Percentiles rank a stretch among this genome's conserved stretches.
Conservation (phyloP, 2,888 invertebrate genomes). For the Lacanobia wlatinum region DNA sequence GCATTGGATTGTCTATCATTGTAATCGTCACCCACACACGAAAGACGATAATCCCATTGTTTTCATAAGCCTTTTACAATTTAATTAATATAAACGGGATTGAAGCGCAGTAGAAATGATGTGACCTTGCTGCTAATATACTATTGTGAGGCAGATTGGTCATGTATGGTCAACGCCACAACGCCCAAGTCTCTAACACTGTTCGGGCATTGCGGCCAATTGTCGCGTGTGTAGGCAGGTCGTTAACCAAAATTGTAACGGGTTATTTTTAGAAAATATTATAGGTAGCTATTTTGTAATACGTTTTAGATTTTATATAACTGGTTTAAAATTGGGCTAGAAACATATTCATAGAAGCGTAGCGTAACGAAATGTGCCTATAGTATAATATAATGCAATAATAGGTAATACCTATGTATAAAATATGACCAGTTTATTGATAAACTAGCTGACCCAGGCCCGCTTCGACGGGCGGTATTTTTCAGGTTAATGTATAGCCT, state of each 20-base stretch:
- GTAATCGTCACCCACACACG: neutral
- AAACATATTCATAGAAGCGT: neutral
- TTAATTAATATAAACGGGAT: conserved; percentile 35
- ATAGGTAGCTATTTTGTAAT: neutral
- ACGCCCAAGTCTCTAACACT: conserved; percentile 4
- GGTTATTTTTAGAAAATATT: conserved; percentile 31
- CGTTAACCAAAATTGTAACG: conserved; percentile 45
- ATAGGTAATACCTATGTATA: too few species aligned
- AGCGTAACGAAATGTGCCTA: neutral
- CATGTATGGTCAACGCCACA: conserved; percentile 29
- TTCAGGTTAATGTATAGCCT: too few species aligned
- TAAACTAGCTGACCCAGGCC: too few species aligned
- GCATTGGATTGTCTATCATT: neutral
- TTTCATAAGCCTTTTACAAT: conserved; percentile 20
- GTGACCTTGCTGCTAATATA: conserved; percentile 34
- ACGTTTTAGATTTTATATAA: neutral
- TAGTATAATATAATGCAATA: too few species aligned
- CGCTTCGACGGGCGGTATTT: too few species aligned
- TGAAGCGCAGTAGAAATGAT: conserved; percentile 18
- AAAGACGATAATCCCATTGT: conserved; percentile 23
- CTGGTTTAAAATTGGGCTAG: neutral
- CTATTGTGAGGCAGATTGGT: conserved; percentile 9
- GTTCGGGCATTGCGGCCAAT: conserved; percentile 42
- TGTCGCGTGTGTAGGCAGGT: conserved; percentile 59
- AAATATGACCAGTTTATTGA: too few species aligned